Evolutionary conservation across 2,888 invertebrate species (phyloP).

Genomic region (Fissipunctia ypsillon): DNA sequence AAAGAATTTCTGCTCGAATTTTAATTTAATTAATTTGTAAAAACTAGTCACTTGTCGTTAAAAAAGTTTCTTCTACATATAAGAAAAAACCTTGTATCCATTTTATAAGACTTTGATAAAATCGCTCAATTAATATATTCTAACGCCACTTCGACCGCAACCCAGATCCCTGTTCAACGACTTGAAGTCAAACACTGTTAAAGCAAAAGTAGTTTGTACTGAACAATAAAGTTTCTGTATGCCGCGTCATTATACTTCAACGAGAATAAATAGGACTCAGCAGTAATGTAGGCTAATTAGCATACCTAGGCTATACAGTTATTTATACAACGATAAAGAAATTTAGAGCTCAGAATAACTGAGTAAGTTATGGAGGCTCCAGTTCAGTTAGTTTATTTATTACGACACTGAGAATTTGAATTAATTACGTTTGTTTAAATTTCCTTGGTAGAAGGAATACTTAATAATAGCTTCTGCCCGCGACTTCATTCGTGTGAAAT

Average conservation of each 20-base stretch:
- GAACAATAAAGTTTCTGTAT: conserved; percentile 45
- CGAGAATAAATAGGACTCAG: conserved; percentile 54
- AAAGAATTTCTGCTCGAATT: not conserved
- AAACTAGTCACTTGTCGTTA: not conserved
- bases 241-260: conserved; percentile 45
- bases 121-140: conserved; percentile 24
- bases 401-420: conserved; percentile 56
- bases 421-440: conserved; percentile 58
- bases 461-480: too few species aligned
- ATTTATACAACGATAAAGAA: conserved; percentile 61
- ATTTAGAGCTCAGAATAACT: conserved; percentile 63
- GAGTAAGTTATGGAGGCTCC: conserved; percentile 59
- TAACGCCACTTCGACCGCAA: conserved; percentile 16
- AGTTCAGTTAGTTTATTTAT: conserved; percentile 65
- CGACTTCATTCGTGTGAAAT: too few species aligned
- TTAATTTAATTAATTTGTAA: not conserved
- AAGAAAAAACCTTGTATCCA: not conserved
- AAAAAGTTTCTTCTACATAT: too few species aligned
- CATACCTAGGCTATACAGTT: conserved; percentile 45
- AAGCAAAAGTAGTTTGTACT: conserved; percentile 40
- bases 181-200: conserved; percentile 27
- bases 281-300: conserved; percentile 60
- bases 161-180: conserved; percentile 1
- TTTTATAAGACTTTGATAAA: conserved; percentile 11
- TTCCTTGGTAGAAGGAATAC: conserved; percentile 34